phyloP scores from a whole-genome alignment of 2,888 invertebrate genomes.

The Drosophila infuscata region DNA sequence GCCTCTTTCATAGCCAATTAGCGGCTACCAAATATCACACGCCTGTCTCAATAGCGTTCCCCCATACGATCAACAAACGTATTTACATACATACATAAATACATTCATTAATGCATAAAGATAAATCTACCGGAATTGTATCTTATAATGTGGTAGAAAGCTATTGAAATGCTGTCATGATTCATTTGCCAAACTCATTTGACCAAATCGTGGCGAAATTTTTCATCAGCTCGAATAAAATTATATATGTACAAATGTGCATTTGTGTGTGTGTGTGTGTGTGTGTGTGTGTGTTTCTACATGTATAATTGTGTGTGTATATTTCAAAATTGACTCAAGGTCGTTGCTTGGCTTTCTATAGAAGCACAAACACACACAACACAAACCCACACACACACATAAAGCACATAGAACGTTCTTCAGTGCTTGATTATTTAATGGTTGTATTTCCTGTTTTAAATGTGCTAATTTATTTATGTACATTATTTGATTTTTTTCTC shows the following conservation, averaged over 20 bases:
- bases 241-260: slow-evolving; percentile 5
- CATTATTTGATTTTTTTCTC: slow-evolving; percentile 8
- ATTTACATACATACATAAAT: slow-evolving; percentile 1
- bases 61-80: not conserved
- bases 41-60: slow-evolving; percentile 29
- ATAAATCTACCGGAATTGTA: slow-evolving; percentile 37
- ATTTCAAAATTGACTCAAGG: slow-evolving; percentile 55
- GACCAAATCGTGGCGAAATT: slow-evolving; percentile 58
- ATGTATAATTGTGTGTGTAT: slow-evolving; percentile 46
- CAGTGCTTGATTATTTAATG: slow-evolving; percentile 56
- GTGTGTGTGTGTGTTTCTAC: not conserved
- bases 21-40: slow-evolving; percentile 49
- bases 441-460: slow-evolving; percentile 66
- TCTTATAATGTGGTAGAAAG: slow-evolving; percentile 35
- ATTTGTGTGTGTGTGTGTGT: slow-evolving; percentile 1
- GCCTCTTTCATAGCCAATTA: slow-evolving; percentile 63
- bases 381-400: slow-evolving; percentile 7
- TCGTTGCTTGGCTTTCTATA: slow-evolving; percentile 64
- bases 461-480: slow-evolving; percentile 65
- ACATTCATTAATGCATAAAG: slow-evolving; percentile 6
- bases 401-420: slow-evolving; percentile 41
- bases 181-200: slow-evolving; percentile 57
- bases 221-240: slow-evolving; percentile 40
- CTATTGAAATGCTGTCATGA: slow-evolving; percentile 52
- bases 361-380: slow-evolving; percentile 19